Evolutionary conservation across 1,140 invertebrate genomes (phyloP).

Genomic region (Zaprionus vittiger): DNA sequence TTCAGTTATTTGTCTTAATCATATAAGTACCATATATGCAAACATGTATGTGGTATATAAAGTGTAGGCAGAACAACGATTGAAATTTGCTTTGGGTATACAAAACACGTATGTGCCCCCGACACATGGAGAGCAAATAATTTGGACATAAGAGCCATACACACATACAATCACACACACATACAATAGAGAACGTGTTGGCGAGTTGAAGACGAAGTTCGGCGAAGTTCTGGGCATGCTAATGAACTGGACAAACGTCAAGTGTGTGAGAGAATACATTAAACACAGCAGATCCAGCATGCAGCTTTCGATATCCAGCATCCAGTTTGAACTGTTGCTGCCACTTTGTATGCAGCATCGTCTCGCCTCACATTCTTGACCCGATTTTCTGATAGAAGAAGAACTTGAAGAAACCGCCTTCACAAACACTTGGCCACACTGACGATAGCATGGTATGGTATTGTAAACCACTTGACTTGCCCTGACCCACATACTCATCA

Average conservation of each 20-base stretch:
- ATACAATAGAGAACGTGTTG: constrained; percentile 1
- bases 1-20: constrained; percentile 1
- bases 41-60: not conserved
- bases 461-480: constrained; percentile 35
- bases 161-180: constrained; percentile 3
- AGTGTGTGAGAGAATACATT: constrained; percentile 48
- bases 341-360: constrained; percentile 55
- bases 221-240: constrained; percentile 48
- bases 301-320: constrained; percentile 39
- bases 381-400: constrained; percentile 46
- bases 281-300: constrained; percentile 47
- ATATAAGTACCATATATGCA: constrained; percentile 1
- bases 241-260: constrained; percentile 57
- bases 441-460: not conserved
- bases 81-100: constrained; percentile 22
- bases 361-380: constrained; percentile 54
- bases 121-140: constrained; percentile 25
- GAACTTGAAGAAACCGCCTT: constrained; percentile 35
- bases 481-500: constrained; percentile 32
- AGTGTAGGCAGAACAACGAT: constrained; percentile 19
- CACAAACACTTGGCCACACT: constrained; percentile 34
- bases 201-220: not conserved
- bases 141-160: constrained; percentile 22
- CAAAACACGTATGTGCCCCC: constrained; percentile 26
- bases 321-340: constrained; percentile 14